These are phyloP conservation scores for Elmis aenea DNA, from an alignment of 2,888 invertebrate species.

Conservation along the genomic window DNA sequence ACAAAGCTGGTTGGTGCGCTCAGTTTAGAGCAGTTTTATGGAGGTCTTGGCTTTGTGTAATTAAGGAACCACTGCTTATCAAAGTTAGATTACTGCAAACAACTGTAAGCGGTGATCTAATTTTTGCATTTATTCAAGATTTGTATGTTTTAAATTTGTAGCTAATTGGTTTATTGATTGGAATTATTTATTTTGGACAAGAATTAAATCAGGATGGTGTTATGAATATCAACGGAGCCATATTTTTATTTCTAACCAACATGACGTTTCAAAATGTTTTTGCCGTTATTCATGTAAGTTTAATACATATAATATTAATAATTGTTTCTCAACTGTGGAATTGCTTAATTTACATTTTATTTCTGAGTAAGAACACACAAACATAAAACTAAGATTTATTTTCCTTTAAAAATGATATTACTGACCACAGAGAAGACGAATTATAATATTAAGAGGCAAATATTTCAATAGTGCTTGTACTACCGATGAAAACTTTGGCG, in stretches of 20 bases:
- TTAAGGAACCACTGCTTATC: slow-evolving; percentile 86
- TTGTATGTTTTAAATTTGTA: slow-evolving; percentile 42
- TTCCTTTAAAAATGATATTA: too few species aligned
- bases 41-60: slow-evolving; percentile 83
- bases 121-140: neutral
- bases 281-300: slow-evolving; percentile 84
- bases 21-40: slow-evolving; percentile 87
- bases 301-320: neutral
- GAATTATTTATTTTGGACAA: slow-evolving; percentile 83
- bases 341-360: too few species aligned
- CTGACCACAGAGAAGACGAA: too few species aligned
- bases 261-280: slow-evolving; percentile 95
- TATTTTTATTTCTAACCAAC: slow-evolving; percentile 85
- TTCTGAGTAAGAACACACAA: too few species aligned
- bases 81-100: slow-evolving; percentile 86
- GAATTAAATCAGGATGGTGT: slow-evolving; percentile 79
- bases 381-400: too few species aligned
- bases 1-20: slow-evolving; percentile 81
- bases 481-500: too few species aligned
- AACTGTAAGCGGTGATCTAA: slow-evolving; percentile 58
- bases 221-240: slow-evolving; percentile 89
- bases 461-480: too few species aligned
- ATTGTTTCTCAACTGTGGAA: too few species aligned
- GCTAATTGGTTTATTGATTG: slow-evolving; percentile 85
- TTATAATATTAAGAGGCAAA: too few species aligned